These are phyloP conservation scores for Cotesia typhae DNA, from an alignment of 1,140 invertebrate genomes.

Conservation along the genomic window DNA sequence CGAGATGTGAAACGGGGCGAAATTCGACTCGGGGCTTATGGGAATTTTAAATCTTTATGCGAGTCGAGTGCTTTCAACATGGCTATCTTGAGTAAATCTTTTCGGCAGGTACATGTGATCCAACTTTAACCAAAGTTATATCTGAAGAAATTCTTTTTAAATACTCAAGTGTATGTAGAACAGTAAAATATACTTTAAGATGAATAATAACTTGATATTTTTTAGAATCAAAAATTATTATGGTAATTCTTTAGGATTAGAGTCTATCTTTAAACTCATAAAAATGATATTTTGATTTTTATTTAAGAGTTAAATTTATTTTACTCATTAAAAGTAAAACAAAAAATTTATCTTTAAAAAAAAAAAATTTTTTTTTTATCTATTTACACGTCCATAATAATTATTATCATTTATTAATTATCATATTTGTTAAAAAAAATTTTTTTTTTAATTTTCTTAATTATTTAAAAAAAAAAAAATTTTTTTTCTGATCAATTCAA, in stretches of 20 bases:
- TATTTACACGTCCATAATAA: no score
- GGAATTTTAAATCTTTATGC: slow-evolving; percentile 17
- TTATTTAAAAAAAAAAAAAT: no score
- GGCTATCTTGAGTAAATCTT: slow-evolving; percentile 25
- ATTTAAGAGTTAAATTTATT: no score
- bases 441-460: no score
- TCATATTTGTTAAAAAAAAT: no score
- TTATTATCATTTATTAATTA: no score
- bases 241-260: not conserved
- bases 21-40: slow-evolving; percentile 28
- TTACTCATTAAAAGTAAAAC: no score
- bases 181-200: slow-evolving; percentile 13
- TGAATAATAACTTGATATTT: not conserved
- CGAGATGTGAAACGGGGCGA: slow-evolving; percentile 46
- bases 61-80: not conserved
- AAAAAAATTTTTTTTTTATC: no score
- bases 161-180: not conserved
- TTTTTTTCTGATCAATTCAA: no score
- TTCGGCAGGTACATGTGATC: slow-evolving; percentile 17
- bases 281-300: no score
- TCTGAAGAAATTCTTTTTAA: slow-evolving; percentile 21
- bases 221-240: not conserved
- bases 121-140: slow-evolving; percentile 13
- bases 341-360: no score
- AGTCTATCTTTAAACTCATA: no score